Conservation (phyloP, 2,888 invertebrate species). For the Drosophila neonasuta region DNA sequence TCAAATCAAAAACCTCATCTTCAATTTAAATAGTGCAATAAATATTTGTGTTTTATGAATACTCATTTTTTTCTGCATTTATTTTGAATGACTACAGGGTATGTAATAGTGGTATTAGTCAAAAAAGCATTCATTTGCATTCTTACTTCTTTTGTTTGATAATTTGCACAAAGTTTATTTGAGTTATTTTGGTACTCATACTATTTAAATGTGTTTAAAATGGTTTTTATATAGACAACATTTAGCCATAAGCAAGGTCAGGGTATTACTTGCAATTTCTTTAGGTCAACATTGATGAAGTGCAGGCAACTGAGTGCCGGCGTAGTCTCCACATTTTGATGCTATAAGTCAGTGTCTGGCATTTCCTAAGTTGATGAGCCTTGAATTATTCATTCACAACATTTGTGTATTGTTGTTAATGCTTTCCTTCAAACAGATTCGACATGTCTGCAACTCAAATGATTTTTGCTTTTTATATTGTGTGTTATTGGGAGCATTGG, state of each 20-base stretch:
- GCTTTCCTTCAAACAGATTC: slow-evolving; percentile 43
- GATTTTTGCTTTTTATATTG: neutral
- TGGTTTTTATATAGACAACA: slow-evolving; percentile 28
- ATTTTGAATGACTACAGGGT: neutral
- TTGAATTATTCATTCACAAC: slow-evolving; percentile 28
- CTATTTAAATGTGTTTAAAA: slow-evolving; percentile 35
- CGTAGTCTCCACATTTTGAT: slow-evolving; percentile 5
- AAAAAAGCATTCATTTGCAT: neutral
- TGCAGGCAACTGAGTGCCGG: slow-evolving; percentile 1
- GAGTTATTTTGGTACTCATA: neutral
- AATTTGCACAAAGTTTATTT: slow-evolving; percentile 29
- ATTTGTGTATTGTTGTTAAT: slow-evolving; percentile 3
- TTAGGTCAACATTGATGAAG: slow-evolving; percentile 36
- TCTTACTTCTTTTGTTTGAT: slow-evolving; percentile 22
- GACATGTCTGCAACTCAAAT: slow-evolving; percentile 27
- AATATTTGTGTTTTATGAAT: too few species aligned
- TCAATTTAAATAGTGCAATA: too few species aligned
- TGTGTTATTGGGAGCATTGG: slow-evolving; percentile 3
- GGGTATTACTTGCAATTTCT: slow-evolving; percentile 69
- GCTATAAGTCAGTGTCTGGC: slow-evolving; percentile 22
- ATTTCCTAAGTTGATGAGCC: slow-evolving; percentile 32
- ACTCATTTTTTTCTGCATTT: too few species aligned
- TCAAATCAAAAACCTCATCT: neutral
- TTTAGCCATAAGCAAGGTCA: slow-evolving; percentile 53
- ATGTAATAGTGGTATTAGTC: neutral